A percentile compares a stretch with the other conserved stretches of the same genome.
These are phyloP conservation scores for Hydrocynus forskahlii DNA, from an alignment of 2,797 vertebrate genomes.

Conservation along the genomic window DNA sequence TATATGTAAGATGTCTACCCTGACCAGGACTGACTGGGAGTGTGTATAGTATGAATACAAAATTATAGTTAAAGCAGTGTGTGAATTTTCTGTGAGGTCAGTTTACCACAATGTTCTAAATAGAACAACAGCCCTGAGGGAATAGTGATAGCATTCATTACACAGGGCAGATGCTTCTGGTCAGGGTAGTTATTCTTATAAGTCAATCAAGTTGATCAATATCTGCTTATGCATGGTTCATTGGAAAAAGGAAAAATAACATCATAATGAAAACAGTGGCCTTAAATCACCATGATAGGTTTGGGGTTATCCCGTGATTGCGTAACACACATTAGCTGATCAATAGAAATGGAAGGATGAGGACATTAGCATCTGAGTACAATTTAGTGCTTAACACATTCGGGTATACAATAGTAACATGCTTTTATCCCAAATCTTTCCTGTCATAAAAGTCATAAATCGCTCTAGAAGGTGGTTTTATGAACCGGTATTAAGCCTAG, in stretches of 20 bases:
- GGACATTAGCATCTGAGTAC: not conserved
- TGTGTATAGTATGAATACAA: no score
- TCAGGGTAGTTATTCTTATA: not conserved
- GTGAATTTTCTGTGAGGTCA: no score
- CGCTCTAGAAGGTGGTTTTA: no score
- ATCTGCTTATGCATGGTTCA: not conserved
- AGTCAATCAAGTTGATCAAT: slow-evolving; percentile 12
- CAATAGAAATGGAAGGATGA: not conserved
- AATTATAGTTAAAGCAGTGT: no score
- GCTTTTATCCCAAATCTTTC: not conserved
- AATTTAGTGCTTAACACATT: not conserved
- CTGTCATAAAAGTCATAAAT: not conserved
- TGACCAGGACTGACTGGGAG: no score
- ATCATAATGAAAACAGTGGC: not conserved
- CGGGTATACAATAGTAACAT: not conserved
- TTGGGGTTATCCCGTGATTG: slow-evolving; percentile 31
- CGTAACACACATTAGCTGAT: not conserved
- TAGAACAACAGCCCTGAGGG: not conserved
- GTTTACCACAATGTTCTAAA: no score
- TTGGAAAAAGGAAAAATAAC: not conserved
- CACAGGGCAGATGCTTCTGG: not conserved
- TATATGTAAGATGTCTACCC: no score
- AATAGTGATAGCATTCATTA: slow-evolving; percentile 14
- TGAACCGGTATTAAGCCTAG: no score
- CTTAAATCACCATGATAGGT: slow-evolving; percentile 8